Conservation (phyloP, 2,113 vertebrate genomes). For the Aphyosemion australe region DNA sequence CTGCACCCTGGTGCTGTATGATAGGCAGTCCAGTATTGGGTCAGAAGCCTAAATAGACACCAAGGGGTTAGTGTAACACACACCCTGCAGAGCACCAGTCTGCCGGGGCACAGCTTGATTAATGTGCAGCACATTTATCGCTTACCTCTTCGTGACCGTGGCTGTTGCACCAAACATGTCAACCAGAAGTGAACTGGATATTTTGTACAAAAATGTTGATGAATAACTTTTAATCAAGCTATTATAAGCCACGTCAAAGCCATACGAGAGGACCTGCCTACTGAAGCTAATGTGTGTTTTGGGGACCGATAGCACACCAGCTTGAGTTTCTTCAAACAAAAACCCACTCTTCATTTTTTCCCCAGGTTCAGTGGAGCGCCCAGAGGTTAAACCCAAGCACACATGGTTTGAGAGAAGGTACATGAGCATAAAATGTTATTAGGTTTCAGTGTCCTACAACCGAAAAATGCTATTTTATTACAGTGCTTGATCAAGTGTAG, state of each 20-base stretch:
- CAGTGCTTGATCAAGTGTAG: conserved; percentile 53
- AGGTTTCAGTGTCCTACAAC: conserved; percentile 36
- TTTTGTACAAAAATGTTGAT: conserved; percentile 44
- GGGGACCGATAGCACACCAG: conserved; percentile 21
- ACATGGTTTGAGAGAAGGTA: conserved; percentile 47
- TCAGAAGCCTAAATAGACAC: conserved; percentile 66
- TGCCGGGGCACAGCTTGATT: conserved; percentile 54
- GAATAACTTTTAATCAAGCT: conserved; percentile 56
- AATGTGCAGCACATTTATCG: conserved; percentile 61
- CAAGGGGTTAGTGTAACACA: conserved; percentile 71
- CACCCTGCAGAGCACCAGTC: conserved; percentile 58
- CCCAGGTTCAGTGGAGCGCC: conserved; percentile 26
- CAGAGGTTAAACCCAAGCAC: conserved; percentile 56
- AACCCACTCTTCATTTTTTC: conserved; percentile 14
- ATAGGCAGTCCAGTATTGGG: conserved; percentile 56
- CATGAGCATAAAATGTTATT: conserved; percentile 65
- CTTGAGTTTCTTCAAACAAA: conserved; percentile 43
- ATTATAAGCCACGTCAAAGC: conserved; percentile 51
- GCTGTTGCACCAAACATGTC: conserved; percentile 53
- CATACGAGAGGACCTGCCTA: conserved; percentile 1
- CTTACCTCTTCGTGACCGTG: conserved; percentile 47
- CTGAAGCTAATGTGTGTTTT: conserved; percentile 25
- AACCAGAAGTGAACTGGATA: conserved; percentile 17
- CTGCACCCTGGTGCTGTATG: conserved; percentile 28
- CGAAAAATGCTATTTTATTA: conserved; percentile 54